Conservation (phyloP, 1,140 invertebrate genomes). For the Pogonomyrmex barbatus region DNA sequence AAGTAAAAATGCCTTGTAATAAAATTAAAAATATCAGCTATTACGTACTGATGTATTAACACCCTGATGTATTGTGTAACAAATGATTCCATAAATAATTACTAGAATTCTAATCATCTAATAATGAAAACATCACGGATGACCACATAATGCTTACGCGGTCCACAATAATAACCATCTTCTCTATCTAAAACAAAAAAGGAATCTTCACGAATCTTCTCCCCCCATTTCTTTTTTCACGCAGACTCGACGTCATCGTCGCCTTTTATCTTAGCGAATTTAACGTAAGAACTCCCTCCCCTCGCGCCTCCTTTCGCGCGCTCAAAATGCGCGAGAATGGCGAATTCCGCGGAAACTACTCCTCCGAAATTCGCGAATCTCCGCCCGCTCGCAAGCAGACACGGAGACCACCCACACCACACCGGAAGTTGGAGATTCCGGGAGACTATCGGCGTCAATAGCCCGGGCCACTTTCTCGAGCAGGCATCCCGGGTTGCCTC, state of each 20-base stretch:
- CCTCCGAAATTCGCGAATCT: slow-evolving; percentile 51
- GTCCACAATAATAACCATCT: too few relatives aligned
- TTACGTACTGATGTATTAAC: too few relatives aligned
- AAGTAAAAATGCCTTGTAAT: too few relatives aligned
- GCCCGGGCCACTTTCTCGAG: slow-evolving; percentile 42
- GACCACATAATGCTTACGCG: too few relatives aligned
- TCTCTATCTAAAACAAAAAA: too few relatives aligned
- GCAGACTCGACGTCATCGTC: not conserved
- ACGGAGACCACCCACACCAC: slow-evolving; percentile 13
- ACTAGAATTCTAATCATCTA: too few relatives aligned
- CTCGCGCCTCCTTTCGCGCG: not conserved
- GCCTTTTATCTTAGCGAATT: slow-evolving; percentile 1
- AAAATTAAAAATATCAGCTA: too few relatives aligned
- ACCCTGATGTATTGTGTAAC: too few relatives aligned
- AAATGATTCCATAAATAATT: too few relatives aligned
- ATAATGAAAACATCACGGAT: too few relatives aligned
- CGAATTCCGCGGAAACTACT: slow-evolving; percentile 48
- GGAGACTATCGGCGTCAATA: slow-evolving; percentile 32
- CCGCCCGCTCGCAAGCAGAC: slow-evolving; percentile 10
- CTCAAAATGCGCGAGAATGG: not conserved
- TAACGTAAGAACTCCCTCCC: slow-evolving; percentile 17
- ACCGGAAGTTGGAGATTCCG: slow-evolving; percentile 53
- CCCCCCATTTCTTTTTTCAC: not conserved
- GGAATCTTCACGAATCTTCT: not conserved
- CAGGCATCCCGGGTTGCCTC: slow-evolving; percentile 19